These are phyloP conservation scores for Falcaria lacertinaria DNA, from an alignment of 2,888 invertebrate genomes.

Conservation along the genomic window DNA sequence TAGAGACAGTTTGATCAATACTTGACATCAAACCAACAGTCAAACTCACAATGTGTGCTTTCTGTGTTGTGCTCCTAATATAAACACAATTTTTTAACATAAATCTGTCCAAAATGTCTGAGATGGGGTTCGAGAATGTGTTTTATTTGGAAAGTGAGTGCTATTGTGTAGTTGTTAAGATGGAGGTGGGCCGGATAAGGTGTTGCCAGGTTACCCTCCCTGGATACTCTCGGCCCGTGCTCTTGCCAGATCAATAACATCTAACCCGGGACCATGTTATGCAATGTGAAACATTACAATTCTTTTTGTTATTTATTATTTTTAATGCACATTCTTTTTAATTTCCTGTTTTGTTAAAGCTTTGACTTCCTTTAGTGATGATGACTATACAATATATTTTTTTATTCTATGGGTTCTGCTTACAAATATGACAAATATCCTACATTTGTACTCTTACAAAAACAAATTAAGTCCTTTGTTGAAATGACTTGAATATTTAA, in stretches of 20 bases:
- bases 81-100: constrained; percentile 28
- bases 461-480: no score
- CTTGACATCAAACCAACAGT: constrained; percentile 37
- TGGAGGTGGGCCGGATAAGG: constrained; percentile 59
- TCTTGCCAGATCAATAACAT: constrained; percentile 72
- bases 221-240: constrained; percentile 53
- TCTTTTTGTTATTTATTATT: constrained; percentile 15
- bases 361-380: constrained; percentile 4
- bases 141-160: constrained; percentile 78
- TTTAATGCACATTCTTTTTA: constrained; percentile 12
- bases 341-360: constrained; percentile 10
- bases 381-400: no score
- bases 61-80: constrained; percentile 32
- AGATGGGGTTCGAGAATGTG: constrained; percentile 76
- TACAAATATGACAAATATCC: no score
- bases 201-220: constrained; percentile 73
- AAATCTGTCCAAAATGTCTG: constrained; percentile 55
- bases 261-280: constrained; percentile 67
- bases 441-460: no score
- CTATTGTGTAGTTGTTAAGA: constrained; percentile 31
- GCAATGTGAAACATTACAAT: constrained; percentile 48
- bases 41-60: constrained; percentile 47
- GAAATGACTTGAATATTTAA: no score
- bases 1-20: constrained; percentile 76
- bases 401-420: no score